Conservation (phyloP, 2,797 vertebrate genomes). For the Champsocephalus esox region DNA sequence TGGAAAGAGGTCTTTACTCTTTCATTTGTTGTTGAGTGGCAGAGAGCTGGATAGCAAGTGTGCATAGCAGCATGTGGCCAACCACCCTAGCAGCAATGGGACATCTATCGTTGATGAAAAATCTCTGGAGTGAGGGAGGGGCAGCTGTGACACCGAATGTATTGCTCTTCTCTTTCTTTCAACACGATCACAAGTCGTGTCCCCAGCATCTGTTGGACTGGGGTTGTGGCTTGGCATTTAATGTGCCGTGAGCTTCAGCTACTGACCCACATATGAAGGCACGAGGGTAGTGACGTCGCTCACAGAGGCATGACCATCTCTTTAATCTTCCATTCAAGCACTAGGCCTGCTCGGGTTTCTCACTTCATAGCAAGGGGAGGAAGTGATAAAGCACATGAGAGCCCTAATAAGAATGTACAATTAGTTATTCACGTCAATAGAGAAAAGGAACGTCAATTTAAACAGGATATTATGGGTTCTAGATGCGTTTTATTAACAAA, state of each 20-base stretch:
- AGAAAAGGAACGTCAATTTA: not conserved
- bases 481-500: not conserved
- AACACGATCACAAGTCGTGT: slow-evolving; percentile 52
- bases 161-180: slow-evolving; percentile 42
- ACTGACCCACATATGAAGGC: slow-evolving; percentile 73
- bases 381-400: slow-evolving; percentile 44
- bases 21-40: slow-evolving; percentile 39
- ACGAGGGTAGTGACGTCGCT: slow-evolving; percentile 61
- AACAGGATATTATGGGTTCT: slow-evolving; percentile 1
- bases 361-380: slow-evolving; percentile 31
- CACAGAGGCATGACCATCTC: slow-evolving; percentile 59
- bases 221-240: slow-evolving; percentile 47
- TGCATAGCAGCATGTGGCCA: slow-evolving; percentile 67
- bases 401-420: slow-evolving; percentile 39
- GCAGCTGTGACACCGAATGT: slow-evolving; percentile 55
- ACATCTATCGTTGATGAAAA: slow-evolving; percentile 71
- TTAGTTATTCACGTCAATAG: slow-evolving; percentile 10
- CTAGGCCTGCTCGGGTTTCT: slow-evolving; percentile 39
- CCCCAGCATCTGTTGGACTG: slow-evolving; percentile 56
- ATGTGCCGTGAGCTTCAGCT: slow-evolving; percentile 49
- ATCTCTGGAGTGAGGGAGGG: slow-evolving; percentile 49
- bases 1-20: slow-evolving; percentile 43
- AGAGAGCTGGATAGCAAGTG: slow-evolving; percentile 46
- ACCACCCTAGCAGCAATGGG: slow-evolving; percentile 64
- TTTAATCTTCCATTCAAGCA: slow-evolving; percentile 69